These are phyloP conservation scores for Drosophila parthenogenetica DNA, from an alignment of 2,888 invertebrate genomes.

Conservation along the genomic window DNA sequence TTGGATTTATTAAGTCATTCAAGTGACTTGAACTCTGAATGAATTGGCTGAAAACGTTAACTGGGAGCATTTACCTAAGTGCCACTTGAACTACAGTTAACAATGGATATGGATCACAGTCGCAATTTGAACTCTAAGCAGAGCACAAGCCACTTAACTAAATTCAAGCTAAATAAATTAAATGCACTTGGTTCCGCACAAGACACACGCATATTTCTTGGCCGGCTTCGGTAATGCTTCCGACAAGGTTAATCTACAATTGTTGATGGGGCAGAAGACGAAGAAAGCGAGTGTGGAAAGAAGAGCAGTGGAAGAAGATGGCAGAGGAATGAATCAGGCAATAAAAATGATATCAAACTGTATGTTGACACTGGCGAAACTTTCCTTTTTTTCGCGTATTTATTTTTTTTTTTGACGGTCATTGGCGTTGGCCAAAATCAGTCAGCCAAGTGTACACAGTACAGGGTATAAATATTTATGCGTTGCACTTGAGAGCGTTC, in stretches of 20 bases:
- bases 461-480: slow-evolving; percentile 70
- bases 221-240: slow-evolving; percentile 36
- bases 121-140: slow-evolving; percentile 21
- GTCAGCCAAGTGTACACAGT: slow-evolving; percentile 19
- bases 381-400: slow-evolving; percentile 1
- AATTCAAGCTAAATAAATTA: slow-evolving; percentile 45
- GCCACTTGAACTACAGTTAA: background rate
- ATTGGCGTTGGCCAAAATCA: slow-evolving; percentile 59
- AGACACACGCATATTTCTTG: slow-evolving; percentile 33
- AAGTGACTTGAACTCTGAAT: slow-evolving; percentile 55
- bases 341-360: slow-evolving; percentile 18
- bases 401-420: slow-evolving; percentile 67
- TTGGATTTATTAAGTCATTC: slow-evolving; percentile 67
- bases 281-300: background rate
- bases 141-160: background rate
- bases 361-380: slow-evolving; percentile 50
- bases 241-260: slow-evolving; percentile 45
- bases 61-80: slow-evolving; percentile 38
- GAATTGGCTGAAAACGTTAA: slow-evolving; percentile 13
- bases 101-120: slow-evolving; percentile 16
- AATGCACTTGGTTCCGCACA: slow-evolving; percentile 28
- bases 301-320: background rate
- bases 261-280: background rate
- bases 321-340: background rate
- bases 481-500: slow-evolving; percentile 74